These are phyloP conservation scores for Andrena haemorrhoa DNA, from an alignment of 2,888 invertebrate species.

Conservation along the genomic window DNA sequence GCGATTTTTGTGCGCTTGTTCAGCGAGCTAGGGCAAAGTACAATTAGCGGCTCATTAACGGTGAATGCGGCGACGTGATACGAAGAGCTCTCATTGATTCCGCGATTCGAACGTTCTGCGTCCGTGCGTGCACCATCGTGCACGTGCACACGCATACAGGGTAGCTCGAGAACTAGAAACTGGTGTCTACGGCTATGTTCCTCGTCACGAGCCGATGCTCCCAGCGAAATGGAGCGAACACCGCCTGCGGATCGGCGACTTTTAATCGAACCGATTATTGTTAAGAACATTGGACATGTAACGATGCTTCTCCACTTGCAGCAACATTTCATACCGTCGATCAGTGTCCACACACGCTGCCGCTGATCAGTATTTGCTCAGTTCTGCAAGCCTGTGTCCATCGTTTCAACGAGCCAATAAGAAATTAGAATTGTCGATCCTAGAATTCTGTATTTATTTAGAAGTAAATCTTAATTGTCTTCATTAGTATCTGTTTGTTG, in stretches of 20 bases:
- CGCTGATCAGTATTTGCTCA: too few species aligned
- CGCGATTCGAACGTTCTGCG: constrained; percentile 41
- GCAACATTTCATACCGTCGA: constrained; percentile 35
- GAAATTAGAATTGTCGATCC: too few species aligned
- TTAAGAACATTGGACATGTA: constrained; percentile 75
- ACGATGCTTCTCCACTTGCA: constrained; percentile 68
- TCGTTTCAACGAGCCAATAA: too few species aligned
- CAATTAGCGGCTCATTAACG: constrained; percentile 69
- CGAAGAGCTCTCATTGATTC: constrained; percentile 52
- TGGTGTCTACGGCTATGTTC: constrained; percentile 5
- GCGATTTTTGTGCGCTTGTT: constrained; percentile 51
- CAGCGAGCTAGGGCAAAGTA: constrained; percentile 21
- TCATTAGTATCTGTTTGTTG: too few species aligned
- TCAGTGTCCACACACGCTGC: constrained; percentile 15
- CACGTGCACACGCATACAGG: constrained; percentile 19
- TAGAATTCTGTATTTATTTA: too few species aligned
- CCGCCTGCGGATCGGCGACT: constrained; percentile 64
- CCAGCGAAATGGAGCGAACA: constrained; percentile 32
- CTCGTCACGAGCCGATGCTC: constrained; percentile 47
- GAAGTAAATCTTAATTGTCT: too few species aligned
- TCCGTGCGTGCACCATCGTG: constrained; percentile 17
- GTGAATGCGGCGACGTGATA: constrained; percentile 57
- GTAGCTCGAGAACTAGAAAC: constrained; percentile 6
- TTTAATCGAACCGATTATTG: constrained; percentile 80
- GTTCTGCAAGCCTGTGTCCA: too few species aligned